Evolutionary conservation across 2,113 vertebrate species (phyloP).

Genomic region (Chionomys nivalis): DNA sequence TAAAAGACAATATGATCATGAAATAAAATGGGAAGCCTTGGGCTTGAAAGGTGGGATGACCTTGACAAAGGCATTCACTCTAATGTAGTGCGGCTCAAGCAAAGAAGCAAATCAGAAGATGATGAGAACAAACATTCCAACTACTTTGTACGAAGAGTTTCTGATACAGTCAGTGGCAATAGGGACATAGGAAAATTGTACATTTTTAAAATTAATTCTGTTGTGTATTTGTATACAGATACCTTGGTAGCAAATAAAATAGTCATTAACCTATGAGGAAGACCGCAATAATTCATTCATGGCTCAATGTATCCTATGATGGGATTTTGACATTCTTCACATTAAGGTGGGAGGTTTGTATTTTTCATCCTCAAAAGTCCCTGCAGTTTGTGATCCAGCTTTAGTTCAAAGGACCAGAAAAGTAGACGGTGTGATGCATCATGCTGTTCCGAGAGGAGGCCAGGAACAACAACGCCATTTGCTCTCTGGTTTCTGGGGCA

Average conservation of each 20-base stretch:
- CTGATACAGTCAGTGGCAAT: neutral
- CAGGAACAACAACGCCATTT: neutral
- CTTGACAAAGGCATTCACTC: neutral
- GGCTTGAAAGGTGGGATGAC: neutral
- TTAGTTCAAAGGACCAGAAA: slow-evolving; percentile 11
- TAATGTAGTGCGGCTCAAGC: neutral
- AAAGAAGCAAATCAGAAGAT: neutral
- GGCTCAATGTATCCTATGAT: neutral
- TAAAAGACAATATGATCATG: neutral
- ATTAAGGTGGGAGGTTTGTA: neutral
- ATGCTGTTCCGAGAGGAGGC: neutral
- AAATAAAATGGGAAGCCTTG: neutral
- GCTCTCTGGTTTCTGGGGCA: neutral
- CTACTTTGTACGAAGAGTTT: neutral
- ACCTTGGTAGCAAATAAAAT: neutral
- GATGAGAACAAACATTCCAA: neutral
- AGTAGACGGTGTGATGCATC: neutral
- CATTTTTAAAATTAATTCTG: neutral
- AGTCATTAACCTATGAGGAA: neutral
- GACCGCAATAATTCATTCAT: neutral
- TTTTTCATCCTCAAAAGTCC: neutral
- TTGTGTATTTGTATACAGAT: neutral
- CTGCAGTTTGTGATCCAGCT: neutral
- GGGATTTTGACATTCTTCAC: neutral
- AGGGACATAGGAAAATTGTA: neutral